phyloP scores from a whole-genome alignment of 2,888 invertebrate species.

The Plagiodera versicolora region DNA sequence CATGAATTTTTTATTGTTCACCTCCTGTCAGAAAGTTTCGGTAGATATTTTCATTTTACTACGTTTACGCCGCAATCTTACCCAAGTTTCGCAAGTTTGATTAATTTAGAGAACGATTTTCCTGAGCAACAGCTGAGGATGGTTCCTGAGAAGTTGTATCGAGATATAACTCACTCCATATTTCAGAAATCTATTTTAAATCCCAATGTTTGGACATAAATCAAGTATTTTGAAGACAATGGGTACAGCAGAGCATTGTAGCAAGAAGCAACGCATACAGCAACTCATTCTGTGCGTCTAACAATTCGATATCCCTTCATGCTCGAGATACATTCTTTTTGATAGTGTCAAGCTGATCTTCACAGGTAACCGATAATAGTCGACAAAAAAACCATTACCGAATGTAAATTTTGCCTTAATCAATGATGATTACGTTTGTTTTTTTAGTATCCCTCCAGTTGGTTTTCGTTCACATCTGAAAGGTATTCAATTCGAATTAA shows the following conservation, averaged over 20 bases:
- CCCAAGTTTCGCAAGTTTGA: conserved; percentile 33
- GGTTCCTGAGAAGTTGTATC: background rate
- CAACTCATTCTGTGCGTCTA: too few species aligned
- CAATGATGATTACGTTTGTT: conserved; percentile 34
- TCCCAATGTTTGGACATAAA: too few species aligned
- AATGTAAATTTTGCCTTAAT: background rate
- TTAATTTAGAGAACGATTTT: background rate
- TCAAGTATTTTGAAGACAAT: too few species aligned
- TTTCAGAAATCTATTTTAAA: too few species aligned
- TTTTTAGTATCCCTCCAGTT: conserved; percentile 14
- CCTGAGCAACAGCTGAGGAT: background rate
- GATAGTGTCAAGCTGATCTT: too few species aligned
- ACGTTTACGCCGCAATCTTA: conserved; percentile 30
- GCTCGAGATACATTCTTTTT: too few species aligned
- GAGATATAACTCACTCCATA: background rate
- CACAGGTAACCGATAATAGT: too few species aligned
- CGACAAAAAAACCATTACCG: too few species aligned
- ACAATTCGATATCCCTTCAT: too few species aligned
- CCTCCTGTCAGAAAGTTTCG: conserved; percentile 33
- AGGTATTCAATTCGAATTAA: conserved; percentile 37
- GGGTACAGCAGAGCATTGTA: too few species aligned
- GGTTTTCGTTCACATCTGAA: conserved; percentile 26
- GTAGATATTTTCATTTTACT: conserved; percentile 26
- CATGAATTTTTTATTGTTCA: conserved; percentile 38
- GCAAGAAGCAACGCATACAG: too few species aligned